Conservation (phyloP, 2,888 invertebrate species). For the Ceraclea dissimilis region DNA sequence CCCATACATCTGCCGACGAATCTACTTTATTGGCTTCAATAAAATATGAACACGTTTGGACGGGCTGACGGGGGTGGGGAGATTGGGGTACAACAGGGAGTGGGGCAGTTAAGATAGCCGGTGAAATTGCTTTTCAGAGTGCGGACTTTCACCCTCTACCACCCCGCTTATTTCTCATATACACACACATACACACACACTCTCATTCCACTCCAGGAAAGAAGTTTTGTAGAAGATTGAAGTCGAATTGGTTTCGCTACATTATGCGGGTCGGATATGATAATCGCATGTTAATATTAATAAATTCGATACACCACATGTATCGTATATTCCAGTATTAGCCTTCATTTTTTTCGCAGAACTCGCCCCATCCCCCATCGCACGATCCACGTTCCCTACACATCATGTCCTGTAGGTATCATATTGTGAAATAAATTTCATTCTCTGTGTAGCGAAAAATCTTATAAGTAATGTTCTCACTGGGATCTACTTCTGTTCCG, state of each 20-base stretch:
- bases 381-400: neutral
- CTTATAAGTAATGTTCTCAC: neutral
- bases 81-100: conserved; percentile 1
- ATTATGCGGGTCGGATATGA: conserved; percentile 15
- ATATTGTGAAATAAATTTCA: neutral
- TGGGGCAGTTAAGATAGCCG: conserved; percentile 27
- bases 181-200: neutral
- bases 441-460: neutral
- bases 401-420: too few relatives aligned
- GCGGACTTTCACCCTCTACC: conserved; percentile 15
- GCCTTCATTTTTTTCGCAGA: neutral
- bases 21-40: conserved; percentile 54
- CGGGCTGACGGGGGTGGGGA: conserved; percentile 30
- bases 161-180: neutral
- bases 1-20: conserved; percentile 38
- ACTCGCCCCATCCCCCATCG: neutral
- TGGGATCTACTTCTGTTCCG: neutral
- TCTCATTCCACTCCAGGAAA: neutral
- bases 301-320: conserved; percentile 9
- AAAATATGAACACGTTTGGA: conserved; percentile 54
- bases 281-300: conserved; percentile 19
- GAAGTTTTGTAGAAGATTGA: conserved; percentile 16
- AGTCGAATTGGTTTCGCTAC: conserved; percentile 14
- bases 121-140: conserved; percentile 27
- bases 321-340: conserved; percentile 3